phyloP scores from a whole-genome alignment of 2,888 invertebrate genomes.

The Lithophane leautieri region DNA sequence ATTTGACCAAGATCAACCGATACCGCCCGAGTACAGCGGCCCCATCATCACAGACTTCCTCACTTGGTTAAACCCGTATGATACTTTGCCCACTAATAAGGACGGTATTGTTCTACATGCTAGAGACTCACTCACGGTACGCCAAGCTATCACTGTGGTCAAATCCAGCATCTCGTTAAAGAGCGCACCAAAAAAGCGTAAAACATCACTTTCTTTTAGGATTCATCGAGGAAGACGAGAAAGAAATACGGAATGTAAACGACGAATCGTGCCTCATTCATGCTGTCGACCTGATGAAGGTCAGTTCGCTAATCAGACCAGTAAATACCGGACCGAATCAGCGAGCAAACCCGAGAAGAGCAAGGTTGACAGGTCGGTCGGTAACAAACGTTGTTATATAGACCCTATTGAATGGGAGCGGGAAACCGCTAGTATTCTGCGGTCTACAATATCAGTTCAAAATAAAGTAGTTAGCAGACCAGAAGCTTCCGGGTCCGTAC shows the following conservation, averaged over 20 bases:
- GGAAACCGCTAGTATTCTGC: conserved; percentile 90
- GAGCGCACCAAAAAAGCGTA: conserved; percentile 86
- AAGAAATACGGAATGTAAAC: conserved; percentile 85
- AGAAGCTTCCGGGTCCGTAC: conserved; percentile 75
- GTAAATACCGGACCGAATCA: conserved; percentile 86
- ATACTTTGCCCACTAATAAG: conserved; percentile 81
- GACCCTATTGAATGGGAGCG: conserved; percentile 89
- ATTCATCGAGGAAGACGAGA: conserved; percentile 86
- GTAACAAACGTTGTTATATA: conserved; percentile 89
- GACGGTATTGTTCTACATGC: conserved; percentile 81
- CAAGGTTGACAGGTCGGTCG: conserved; percentile 86
- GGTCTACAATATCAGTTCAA: conserved; percentile 86
- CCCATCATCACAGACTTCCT: conserved; percentile 93
- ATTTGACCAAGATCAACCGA: conserved; percentile 76
- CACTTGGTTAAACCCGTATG: conserved; percentile 91
- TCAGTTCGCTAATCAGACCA: conserved; percentile 70
- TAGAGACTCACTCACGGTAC: conserved; percentile 86
- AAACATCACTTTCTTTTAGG: conserved; percentile 89
- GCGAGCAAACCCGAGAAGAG: conserved; percentile 82
- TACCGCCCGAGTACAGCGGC: conserved; percentile 90
- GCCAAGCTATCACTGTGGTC: conserved; percentile 86
- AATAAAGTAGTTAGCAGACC: conserved; percentile 79
- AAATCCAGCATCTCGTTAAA: conserved; percentile 84
- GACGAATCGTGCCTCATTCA: conserved; percentile 84
- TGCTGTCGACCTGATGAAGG: conserved; percentile 83